Evolutionary conservation across 2,797 vertebrate species (phyloP).

Genomic region (Melanotaenia maccullochi): DNA sequence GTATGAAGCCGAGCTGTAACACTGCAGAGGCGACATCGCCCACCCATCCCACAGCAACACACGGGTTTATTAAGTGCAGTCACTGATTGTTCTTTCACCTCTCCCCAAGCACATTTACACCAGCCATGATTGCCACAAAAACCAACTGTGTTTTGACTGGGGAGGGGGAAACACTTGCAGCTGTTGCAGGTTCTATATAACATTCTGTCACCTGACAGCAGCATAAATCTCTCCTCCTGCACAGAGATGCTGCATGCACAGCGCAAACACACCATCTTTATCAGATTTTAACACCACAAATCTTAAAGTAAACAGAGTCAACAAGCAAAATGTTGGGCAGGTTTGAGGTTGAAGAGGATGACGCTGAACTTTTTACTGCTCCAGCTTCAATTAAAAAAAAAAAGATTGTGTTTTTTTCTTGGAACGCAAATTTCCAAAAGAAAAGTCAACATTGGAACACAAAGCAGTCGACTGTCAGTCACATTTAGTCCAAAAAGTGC

Average conservation of each 20-base stretch:
- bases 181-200: constrained; percentile 26
- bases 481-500: too few relatives aligned
- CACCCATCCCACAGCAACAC: not conserved
- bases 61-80: not conserved
- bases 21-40: not conserved
- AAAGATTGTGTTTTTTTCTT: not conserved
- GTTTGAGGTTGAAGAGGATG: not conserved
- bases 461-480: too few relatives aligned
- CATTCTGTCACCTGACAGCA: constrained; percentile 35
- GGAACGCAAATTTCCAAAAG: too few relatives aligned
- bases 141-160: not conserved
- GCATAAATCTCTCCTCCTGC: not conserved
- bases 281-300: not conserved
- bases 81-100: constrained; percentile 1
- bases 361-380: too few relatives aligned
- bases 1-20: constrained; percentile 18
- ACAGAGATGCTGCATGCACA: fast-evolving
- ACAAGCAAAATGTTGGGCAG: not conserved
- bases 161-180: constrained; percentile 24
- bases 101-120: not conserved
- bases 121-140: not conserved
- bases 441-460: too few relatives aligned
- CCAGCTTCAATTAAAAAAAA: too few relatives aligned
- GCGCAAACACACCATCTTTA: not conserved
- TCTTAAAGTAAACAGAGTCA: not conserved